Percentiles rank a stretch among this genome's conserved stretches.
Conservation (phyloP, 2,888 invertebrate genomes). For the Pyrrhia umbra region DNA sequence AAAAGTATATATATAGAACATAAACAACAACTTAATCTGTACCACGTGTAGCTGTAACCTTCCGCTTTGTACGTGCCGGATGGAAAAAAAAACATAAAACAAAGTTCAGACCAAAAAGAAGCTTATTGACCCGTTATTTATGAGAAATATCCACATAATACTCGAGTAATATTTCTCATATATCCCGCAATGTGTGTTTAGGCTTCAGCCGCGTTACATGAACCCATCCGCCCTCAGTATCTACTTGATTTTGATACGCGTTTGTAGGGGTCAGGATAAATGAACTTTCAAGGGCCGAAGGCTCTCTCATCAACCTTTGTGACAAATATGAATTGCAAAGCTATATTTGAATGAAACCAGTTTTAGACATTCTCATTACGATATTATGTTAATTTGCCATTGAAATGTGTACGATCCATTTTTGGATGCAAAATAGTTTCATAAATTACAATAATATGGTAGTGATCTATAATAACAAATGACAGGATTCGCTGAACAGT, state of each 20-base stretch:
- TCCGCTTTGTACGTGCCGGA: slow-evolving; percentile 4
- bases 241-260: slow-evolving; percentile 70
- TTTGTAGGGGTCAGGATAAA: slow-evolving; percentile 52
- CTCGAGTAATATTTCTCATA: slow-evolving; percentile 52
- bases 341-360: slow-evolving; percentile 39
- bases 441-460: slow-evolving; percentile 44
- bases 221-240: slow-evolving; percentile 61
- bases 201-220: slow-evolving; percentile 46
- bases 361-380: slow-evolving; percentile 55
- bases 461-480: slow-evolving; percentile 31
- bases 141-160: slow-evolving; percentile 51
- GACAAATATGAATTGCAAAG: slow-evolving; percentile 52
- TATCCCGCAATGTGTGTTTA: slow-evolving; percentile 59
- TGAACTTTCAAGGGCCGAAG: slow-evolving; percentile 60
- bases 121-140: slow-evolving; percentile 55
- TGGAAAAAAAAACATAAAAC: slow-evolving; percentile 20
- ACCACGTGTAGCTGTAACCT: slow-evolving; percentile 2
- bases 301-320: slow-evolving; percentile 37
- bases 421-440: slow-evolving; percentile 47
- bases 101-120: slow-evolving; percentile 41
- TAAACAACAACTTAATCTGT: not conserved
- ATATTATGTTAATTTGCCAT: slow-evolving; percentile 52
- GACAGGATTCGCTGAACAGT: slow-evolving; percentile 22
- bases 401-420: slow-evolving; percentile 38
- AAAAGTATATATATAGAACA: not conserved